Percentiles rank a stretch among this genome's conserved stretches.
Conservation (phyloP, 2,888 invertebrate species). For the Pseudoips prasinana region DNA sequence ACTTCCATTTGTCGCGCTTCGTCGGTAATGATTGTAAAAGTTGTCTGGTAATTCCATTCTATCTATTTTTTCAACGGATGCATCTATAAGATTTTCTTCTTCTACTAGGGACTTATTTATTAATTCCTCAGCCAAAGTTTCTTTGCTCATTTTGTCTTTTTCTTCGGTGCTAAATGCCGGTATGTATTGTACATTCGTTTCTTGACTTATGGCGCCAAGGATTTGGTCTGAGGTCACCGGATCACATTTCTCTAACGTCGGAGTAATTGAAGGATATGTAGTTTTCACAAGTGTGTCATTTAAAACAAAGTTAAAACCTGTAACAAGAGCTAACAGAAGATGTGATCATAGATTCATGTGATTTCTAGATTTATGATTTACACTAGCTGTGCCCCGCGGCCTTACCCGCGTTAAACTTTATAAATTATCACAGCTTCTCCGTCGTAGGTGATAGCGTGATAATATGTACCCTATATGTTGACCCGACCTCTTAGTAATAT, state of each 20-base stretch:
- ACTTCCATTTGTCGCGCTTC: neutral
- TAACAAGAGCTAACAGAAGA: neutral
- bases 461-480: too few relatives aligned
- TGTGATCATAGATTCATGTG: too few relatives aligned
- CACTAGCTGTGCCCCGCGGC: too few relatives aligned
- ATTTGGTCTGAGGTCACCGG: conserved; percentile 13
- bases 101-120: neutral
- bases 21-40: neutral
- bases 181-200: conserved; percentile 12
- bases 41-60: neutral
- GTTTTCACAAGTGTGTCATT: conserved; percentile 18
- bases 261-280: neutral
- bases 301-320: conserved; percentile 24
- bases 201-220: conserved; percentile 14
- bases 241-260: conserved; percentile 15
- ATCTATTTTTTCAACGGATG: neutral
- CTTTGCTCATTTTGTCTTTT: neutral
- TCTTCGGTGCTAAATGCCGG: conserved; percentile 6
- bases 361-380: too few relatives aligned
- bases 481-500: too few relatives aligned
- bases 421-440: too few relatives aligned
- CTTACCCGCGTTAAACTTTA: too few relatives aligned
- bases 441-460: too few relatives aligned
- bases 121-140: neutral
- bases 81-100: neutral